Conservation (phyloP, 2,113 vertebrate species). For the Podiceps cristatus region DNA sequence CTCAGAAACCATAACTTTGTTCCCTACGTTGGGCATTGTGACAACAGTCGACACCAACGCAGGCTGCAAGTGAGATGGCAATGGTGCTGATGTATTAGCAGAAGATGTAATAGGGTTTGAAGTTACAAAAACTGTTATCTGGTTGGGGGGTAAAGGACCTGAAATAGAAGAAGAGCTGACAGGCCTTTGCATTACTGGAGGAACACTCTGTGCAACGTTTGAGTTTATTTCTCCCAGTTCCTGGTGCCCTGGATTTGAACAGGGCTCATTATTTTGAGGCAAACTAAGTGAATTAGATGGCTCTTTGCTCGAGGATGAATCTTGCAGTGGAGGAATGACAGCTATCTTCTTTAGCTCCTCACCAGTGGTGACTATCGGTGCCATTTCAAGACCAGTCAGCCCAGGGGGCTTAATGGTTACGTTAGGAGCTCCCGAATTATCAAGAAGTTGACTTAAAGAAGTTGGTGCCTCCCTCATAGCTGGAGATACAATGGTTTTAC, state of each 20-base stretch:
- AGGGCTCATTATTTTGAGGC: slow-evolving; percentile 69
- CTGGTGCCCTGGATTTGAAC: slow-evolving; percentile 70
- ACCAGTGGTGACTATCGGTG: slow-evolving; percentile 53
- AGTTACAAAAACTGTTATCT: slow-evolving; percentile 96
- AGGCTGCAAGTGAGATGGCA: slow-evolving; percentile 84
- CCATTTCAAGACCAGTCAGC: slow-evolving; percentile 70
- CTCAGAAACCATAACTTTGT: slow-evolving; percentile 87
- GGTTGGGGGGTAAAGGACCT: slow-evolving; percentile 82
- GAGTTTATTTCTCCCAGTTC: slow-evolving; percentile 77
- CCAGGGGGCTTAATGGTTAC: slow-evolving; percentile 81
- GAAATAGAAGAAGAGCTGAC: slow-evolving; percentile 85
- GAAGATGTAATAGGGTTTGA: slow-evolving; percentile 91
- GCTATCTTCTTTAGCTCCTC: slow-evolving; percentile 79
- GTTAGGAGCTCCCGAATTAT: slow-evolving; percentile 85
- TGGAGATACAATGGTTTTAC: slow-evolving; percentile 77
- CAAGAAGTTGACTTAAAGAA: slow-evolving; percentile 93
- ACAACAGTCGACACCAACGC: slow-evolving; percentile 88
- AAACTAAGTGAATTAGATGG: slow-evolving; percentile 67
- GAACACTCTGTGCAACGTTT: slow-evolving; percentile 78
- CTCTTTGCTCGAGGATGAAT: slow-evolving; percentile 73
- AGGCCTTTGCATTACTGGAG: slow-evolving; percentile 87
- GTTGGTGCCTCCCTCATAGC: slow-evolving; percentile 89
- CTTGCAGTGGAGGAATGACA: slow-evolving; percentile 74
- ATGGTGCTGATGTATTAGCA: slow-evolving; percentile 79
- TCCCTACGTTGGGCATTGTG: slow-evolving; percentile 86